Evolutionary conservation across 1,140 invertebrate species (phyloP), one percentile per base, ranked within the genome.

Genomic region (Tetragonula clypearis): DNA sequence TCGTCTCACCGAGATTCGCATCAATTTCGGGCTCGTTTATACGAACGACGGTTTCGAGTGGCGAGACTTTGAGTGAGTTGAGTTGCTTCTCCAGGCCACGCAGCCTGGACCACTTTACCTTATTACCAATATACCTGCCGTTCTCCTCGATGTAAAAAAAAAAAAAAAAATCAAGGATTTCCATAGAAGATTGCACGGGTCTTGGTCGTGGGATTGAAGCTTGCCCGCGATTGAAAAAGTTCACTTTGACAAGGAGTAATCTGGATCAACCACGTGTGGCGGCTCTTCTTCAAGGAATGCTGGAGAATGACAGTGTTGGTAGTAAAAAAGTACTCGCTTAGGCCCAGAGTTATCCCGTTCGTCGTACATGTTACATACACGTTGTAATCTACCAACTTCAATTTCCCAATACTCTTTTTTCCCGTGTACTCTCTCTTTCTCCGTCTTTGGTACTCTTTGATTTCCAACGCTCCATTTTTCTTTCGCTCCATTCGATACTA

Each of bases 1-100:
- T 0, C 35, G 92, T 83, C 89, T 95, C 12, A 60, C 69, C 4
- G 93, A 94, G 65, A 82, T 95, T 68, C 86, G 74, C 12, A 87
- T 94, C 49, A 94, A 92, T 81, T 92, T 95, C 55, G 94, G 93
- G 3, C 88, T 94, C 85, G 92, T 94, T 80, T 93, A 93, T 69
- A 90, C 92, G 90, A 86, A 92, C 73, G 92, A 93, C 41, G 92
- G 90, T 3, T 93, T 94, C 79, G 92, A 94, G 56, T 94, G 93
- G 93, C 82, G 80, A 21, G 94, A 94, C 72, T 95, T 94, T 53
- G 86, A 93, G 93, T 94, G 75, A 93, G 92, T 91, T 94, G 75
- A 93, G 92, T 91, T 11, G 35, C 15, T 65, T 26, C 12, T 26
- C 21, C 4, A 12, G 19, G 68, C 21, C 56, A 65, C 2, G 35